Conservation (phyloP, 2,113 vertebrate genomes). For the Protobothrops mucrosquamatus region DNA sequence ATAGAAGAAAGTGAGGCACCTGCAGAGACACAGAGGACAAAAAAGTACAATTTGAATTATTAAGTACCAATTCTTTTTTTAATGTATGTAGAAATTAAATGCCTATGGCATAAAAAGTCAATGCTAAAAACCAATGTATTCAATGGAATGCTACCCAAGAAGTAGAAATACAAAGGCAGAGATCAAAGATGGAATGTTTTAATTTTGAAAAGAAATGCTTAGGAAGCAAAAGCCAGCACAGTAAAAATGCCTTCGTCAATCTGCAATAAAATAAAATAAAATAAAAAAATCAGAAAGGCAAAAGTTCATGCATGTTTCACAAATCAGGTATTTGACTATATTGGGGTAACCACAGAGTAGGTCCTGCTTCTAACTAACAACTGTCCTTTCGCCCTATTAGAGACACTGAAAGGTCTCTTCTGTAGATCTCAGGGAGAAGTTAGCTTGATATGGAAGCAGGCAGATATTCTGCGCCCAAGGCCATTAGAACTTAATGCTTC, state of each 20-base stretch:
- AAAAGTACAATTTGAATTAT: not conserved
- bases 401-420: not conserved
- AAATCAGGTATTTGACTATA: not conserved
- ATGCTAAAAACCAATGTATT: not conserved
- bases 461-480: not conserved
- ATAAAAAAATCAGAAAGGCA: not conserved
- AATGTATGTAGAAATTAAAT: not conserved
- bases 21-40: not conserved
- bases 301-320: not conserved
- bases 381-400: not conserved
- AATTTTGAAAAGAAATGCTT: not conserved
- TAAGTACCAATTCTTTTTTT: not conserved
- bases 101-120: not conserved
- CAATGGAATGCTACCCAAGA: not conserved
- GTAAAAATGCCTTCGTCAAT: not conserved
- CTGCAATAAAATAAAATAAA: not conserved
- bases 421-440: not conserved
- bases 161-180: not conserved
- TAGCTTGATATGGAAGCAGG: not conserved
- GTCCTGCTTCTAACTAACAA: not conserved
- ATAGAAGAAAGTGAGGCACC: not conserved
- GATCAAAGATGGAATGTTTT: not conserved
- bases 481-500: not conserved
- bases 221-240: not conserved
- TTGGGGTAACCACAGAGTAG: not conserved